Evolutionary conservation across 2,113 vertebrate genomes (phyloP), one percentile per base, ranked within the genome.

Genomic region (Macrotus californicus): DNA sequence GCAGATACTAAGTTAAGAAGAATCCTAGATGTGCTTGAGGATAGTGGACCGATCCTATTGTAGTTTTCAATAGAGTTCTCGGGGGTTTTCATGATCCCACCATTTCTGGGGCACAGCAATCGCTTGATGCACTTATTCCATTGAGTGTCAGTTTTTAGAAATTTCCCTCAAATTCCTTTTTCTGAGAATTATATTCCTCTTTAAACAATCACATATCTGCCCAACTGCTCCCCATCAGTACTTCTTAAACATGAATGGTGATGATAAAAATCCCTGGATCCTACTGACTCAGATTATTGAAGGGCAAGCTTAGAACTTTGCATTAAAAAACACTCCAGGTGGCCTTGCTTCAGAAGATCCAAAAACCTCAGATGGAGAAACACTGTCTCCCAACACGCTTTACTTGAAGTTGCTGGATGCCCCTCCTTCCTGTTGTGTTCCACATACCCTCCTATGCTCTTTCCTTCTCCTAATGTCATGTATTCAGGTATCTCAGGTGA

Each of bases 1-100:
- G 56, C 70, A 82, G 52, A 52, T 87, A 87, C 2, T 19, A 54
- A 46, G 48, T 86, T 46, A 81, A 87, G 91, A 64, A 91, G 39
- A 94, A 43, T 18, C 2, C 64, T 36, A 16, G 7, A 13, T 9
- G 10, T 39, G 0, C 59, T 54, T 76, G 24, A 48, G 46, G 12
- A 73, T 39, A 31, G 12, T 19, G 1, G 4, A 22, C 4, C 14
- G 9, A 72, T 13, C 64, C 21, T n/a, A 19, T 1, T 34, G 54
- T 3, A 41, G 31, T 79, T 69, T 43, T 77, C 41, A 79, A 18
- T 10, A 46, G 12, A 85, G 4, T 13, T 88, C 16, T 70, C 29
- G 10, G 7, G 26, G 10, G 0, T 56, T 75, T 88, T 50, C 41
- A 1, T 24, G 52, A n/a, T 19, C 4, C 8, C 0, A 2, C 2